Evolutionary conservation across 2,113 vertebrate species (phyloP).

Genomic region (Megalops atlanticus): DNA sequence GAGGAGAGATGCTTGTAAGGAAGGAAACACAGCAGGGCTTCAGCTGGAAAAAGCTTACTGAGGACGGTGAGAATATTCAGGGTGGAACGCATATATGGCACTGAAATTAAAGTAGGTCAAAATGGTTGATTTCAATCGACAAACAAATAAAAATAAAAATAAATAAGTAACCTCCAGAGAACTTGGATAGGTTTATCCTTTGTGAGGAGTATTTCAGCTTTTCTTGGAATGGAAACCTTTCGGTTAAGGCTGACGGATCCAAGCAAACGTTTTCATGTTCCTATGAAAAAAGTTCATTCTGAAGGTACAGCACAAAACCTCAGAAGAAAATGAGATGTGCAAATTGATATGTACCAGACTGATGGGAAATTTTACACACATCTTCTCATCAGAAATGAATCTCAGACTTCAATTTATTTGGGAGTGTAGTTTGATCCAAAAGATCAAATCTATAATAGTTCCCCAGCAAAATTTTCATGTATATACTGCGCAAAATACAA

Average conservation of each 20-base stretch:
- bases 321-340: background rate
- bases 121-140: no score
- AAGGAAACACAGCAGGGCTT: background rate
- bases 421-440: background rate
- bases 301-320: background rate
- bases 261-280: background rate
- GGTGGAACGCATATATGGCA: background rate
- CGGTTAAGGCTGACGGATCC: background rate
- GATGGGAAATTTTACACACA: background rate
- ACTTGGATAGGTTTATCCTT: background rate
- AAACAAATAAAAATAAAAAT: background rate
- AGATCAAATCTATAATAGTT: background rate
- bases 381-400: background rate
- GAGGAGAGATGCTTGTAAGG: background rate
- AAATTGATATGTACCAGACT: background rate
- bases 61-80: background rate
- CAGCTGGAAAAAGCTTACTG: background rate
- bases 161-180: background rate
- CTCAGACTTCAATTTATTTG: background rate
- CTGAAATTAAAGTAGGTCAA: background rate
- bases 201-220: background rate
- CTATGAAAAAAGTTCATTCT: background rate
- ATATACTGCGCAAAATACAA: background rate
- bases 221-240: background rate
- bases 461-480: background rate